Evolutionary conservation across 2,113 vertebrate genomes (phyloP), one percentile per base, ranked within the genome.

Genomic region (Pelmatolapia mariae): DNA sequence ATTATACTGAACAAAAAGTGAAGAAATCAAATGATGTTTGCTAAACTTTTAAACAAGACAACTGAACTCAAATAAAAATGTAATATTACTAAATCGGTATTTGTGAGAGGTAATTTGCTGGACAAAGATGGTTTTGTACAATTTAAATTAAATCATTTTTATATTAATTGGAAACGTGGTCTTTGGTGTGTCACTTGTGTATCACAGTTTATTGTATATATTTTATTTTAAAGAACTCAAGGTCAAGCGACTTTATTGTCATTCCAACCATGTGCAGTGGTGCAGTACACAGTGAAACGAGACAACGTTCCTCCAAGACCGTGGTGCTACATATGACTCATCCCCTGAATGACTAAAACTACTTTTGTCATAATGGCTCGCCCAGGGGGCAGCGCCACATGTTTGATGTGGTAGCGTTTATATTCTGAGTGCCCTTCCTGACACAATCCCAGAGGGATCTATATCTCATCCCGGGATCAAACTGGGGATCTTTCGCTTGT

Each of bases 91-190:
- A 12, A 91, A 89, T 91, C 61, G 91, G 83, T 94, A 88, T 89
- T 89, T 83, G 80, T 90, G 33, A 90, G 56, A 82, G 87, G 93
- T 96, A 45, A 96, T 97, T 96, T 97, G 96, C 96, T 95, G 96
- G 96, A 94, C 96, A 96, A 97, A 96, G 90, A 93, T 94, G 86
- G 57, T 91, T 92, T 94, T 90, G 80, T 95, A 94, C 91, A 91
- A 93, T 84, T 94, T 95, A 93, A 96, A 96, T 92, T 95, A 96
- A 96, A 96, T 90, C 18, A 63, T 85, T 94, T 94, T 87, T 90
- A 57, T 88, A 90, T 82, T 56, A 90, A 89, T 91, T 93, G 88
- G 85, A 85, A 61, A 11, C 10, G 40, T 86, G n/a, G 15, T 89
- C 63, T 79, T 80, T 84, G 29, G 29, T 56, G 87, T 92, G 19